phyloP scores from a whole-genome alignment of 1,140 invertebrate genomes.

The Drosophila arizonae region DNA sequence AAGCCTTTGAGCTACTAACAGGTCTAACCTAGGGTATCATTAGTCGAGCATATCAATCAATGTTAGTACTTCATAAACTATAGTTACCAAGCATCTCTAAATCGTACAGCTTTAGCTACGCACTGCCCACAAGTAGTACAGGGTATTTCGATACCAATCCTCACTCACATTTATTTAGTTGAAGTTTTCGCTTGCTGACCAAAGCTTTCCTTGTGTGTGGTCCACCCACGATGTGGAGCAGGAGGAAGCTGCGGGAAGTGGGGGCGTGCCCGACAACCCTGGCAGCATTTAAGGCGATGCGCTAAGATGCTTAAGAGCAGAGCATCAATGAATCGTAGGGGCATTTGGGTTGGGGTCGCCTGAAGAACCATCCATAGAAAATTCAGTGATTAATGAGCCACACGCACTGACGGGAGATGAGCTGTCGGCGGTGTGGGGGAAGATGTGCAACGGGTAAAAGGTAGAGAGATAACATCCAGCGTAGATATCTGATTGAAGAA shows the following conservation, averaged over 20 bases:
- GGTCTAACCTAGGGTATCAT: too few relatives aligned
- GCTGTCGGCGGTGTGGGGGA: too few relatives aligned
- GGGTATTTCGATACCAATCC: too few relatives aligned
- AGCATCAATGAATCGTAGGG: not conserved
- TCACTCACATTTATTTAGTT: not conserved
- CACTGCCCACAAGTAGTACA: too few relatives aligned
- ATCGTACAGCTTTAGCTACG: too few relatives aligned
- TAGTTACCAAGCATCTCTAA: too few relatives aligned
- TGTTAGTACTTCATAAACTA: too few relatives aligned
- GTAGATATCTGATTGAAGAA: too few relatives aligned
- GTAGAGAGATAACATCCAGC: too few relatives aligned
- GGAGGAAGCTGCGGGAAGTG: not conserved
- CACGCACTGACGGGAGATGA: conserved; percentile 2
- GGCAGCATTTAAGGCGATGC: conserved; percentile 8
- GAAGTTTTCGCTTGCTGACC: conserved; percentile 4
- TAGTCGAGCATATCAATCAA: too few relatives aligned
- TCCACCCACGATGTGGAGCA: conserved; percentile 44
- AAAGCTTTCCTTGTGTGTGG: conserved; percentile 16
- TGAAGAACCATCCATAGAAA: conserved; percentile 18
- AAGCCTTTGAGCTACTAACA: too few relatives aligned
- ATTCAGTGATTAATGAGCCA: conserved; percentile 40
- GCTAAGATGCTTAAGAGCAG: conserved; percentile 36
- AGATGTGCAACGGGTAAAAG: too few relatives aligned
- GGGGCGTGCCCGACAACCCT: conserved; percentile 47
- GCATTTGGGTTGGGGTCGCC: conserved; percentile 7